A percentile compares a stretch with the other conserved stretches of the same genome.
Evolutionary conservation across 2,888 invertebrate genomes (phyloP).

Genomic region (Altica lythri): DNA sequence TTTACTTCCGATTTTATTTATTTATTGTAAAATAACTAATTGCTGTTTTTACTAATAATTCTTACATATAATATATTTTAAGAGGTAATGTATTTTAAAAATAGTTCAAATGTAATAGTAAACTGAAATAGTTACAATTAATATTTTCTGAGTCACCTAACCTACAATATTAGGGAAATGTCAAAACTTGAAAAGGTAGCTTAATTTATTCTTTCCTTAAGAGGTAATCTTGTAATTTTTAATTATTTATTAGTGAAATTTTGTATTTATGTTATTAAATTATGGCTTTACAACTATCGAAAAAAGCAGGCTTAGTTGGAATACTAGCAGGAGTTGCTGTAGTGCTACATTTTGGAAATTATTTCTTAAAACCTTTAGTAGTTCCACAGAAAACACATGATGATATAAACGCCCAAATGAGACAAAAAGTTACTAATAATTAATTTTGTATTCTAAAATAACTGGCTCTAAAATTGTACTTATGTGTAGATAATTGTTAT

Average conservation of each 20-base stretch:
- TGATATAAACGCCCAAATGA: constrained; percentile 31
- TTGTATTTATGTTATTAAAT: neutral
- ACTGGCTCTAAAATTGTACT: neutral
- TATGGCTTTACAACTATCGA: constrained; percentile 32
- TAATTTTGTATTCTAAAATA: neutral
- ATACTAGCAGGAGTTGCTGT: constrained; percentile 35
- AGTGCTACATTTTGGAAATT: constrained; percentile 38
- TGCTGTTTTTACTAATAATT: no score
- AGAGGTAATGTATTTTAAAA: no score
- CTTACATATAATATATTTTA: no score
- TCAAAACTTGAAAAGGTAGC: no score
- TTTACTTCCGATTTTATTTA: no score
- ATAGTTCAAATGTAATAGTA: no score
- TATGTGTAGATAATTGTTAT: neutral
- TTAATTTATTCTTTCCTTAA: no score
- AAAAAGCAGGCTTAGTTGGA: constrained; percentile 29
- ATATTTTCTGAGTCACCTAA: no score
- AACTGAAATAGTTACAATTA: no score
- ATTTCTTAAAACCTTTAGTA: constrained; percentile 38
- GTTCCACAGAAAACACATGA: constrained; percentile 29
- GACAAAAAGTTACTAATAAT: constrained; percentile 21
- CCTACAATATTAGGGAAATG: no score
- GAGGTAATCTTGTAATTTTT: no score
- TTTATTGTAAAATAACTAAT: no score
- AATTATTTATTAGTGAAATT: neutral